Evolutionary conservation across 2,888 invertebrate genomes (phyloP).

Genomic region (Drosophila peninsularis): DNA sequence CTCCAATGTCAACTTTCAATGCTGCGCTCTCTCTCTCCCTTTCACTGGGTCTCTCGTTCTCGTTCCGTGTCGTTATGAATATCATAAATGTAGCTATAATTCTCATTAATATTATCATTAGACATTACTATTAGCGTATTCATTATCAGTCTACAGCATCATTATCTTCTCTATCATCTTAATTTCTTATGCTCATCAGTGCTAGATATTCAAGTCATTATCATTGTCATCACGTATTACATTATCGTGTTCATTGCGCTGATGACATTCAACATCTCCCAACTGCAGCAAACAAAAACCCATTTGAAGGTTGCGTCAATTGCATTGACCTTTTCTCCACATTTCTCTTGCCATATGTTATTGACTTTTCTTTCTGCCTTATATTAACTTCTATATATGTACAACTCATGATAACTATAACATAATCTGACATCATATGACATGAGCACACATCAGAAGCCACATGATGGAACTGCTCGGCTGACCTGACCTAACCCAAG

Average conservation of each 20-base stretch:
- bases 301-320: neutral
- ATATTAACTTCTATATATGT: neutral
- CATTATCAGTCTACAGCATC: no score
- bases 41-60: neutral
- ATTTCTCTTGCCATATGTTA: neutral
- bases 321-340: neutral
- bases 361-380: no score
- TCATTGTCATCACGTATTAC: neutral
- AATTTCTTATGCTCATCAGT: neutral
- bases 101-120: no score
- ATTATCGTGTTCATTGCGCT: neutral
- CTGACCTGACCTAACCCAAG: slow-evolving; percentile 1
- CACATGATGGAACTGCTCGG: neutral
- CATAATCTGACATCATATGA: neutral
- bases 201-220: neutral
- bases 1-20: neutral
- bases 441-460: neutral
- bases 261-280: neutral
- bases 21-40: neutral
- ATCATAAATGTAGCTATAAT: no score
- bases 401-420: neutral
- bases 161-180: neutral
- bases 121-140: no score
- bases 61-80: no score
- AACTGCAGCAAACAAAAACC: neutral